These are phyloP conservation scores for Balanococcus diminutus DNA, from an alignment of 2,888 invertebrate species.

Conservation along the genomic window DNA sequence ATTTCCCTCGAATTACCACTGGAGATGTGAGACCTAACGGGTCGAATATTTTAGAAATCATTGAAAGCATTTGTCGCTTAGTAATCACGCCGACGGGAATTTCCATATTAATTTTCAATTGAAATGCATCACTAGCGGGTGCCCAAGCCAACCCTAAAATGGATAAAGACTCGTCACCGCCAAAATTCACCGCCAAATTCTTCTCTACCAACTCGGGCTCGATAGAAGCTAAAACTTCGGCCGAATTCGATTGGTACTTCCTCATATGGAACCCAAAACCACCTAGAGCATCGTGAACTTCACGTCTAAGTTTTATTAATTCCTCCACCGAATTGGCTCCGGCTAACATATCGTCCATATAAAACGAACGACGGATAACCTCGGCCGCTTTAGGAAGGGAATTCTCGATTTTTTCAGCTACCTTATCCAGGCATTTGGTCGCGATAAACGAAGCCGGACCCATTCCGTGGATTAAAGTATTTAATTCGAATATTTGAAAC, in stretches of 20 bases:
- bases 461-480: not conserved
- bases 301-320: not conserved
- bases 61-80: not conserved
- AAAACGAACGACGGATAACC: not conserved
- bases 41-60: not conserved
- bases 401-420: not conserved
- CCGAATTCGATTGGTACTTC: not conserved
- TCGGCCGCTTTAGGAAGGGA: not conserved
- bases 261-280: not conserved
- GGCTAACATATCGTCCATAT: not conserved
- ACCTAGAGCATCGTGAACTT: not conserved
- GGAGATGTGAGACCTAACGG: constrained; percentile 1
- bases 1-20: not conserved
- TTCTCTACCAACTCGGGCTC: not conserved
- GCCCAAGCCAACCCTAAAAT: not conserved
- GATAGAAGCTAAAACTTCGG: not conserved
- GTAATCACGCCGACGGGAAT: not conserved
- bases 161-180: not conserved
- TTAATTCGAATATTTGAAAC: not conserved
- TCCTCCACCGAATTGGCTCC: not conserved
- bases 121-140: not conserved
- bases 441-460: not conserved
- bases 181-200: not conserved
- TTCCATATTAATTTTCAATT: not conserved
- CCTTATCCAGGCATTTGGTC: not conserved